Percentiles rank a stretch among this genome's conserved stretches.
Evolutionary conservation across 2,797 vertebrate species (phyloP).

Genomic region (Ficedula albicollis): DNA sequence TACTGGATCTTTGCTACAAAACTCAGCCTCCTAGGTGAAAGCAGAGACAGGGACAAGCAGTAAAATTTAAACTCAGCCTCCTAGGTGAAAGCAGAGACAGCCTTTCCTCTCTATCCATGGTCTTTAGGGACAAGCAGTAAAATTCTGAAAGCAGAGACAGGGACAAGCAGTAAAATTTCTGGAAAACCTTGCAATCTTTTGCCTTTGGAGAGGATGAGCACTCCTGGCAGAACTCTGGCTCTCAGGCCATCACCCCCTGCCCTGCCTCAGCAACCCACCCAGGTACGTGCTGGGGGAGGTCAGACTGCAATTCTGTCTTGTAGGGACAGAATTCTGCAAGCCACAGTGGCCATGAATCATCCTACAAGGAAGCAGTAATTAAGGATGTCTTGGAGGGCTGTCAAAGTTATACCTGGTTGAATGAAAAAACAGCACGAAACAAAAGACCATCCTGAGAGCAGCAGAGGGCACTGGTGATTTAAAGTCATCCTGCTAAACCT

Average conservation of each 20-base stretch:
- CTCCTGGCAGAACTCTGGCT: not conserved
- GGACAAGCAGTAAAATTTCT: not conserved
- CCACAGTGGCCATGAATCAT: not conserved
- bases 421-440: not conserved
- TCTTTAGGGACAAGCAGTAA: not conserved
- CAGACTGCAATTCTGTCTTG: not conserved
- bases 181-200: not conserved
- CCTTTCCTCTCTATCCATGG: not conserved
- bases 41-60: not conserved
- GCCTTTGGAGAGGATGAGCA: not conserved
- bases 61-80: not conserved
- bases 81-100: not conserved
- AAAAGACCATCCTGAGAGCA: not conserved
- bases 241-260: not conserved
- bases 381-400: not conserved
- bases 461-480: slow-evolving; percentile 60
- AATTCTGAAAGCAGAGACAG: not conserved
- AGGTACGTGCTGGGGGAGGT: not conserved
- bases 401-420: not conserved
- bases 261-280: accelerated
- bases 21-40: not conserved
- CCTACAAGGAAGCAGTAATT: not conserved
- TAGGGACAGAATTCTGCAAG: not conserved
- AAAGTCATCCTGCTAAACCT: not conserved
- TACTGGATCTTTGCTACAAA: not conserved